Conservation (phyloP, 2,888 invertebrate genomes). For the Lapara coniferarum region DNA sequence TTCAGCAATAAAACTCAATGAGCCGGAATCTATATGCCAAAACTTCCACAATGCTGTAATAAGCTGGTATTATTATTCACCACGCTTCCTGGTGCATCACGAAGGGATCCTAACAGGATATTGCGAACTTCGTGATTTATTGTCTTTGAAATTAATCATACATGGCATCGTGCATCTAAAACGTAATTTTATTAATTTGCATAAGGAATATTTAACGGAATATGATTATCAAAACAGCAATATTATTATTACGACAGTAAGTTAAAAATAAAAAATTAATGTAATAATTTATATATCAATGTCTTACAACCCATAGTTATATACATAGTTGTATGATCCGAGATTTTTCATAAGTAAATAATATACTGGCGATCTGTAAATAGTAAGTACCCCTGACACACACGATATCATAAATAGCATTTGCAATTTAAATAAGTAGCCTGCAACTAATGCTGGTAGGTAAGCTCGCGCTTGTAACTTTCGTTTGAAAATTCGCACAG, state of each 20-base stretch:
- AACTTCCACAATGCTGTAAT: slow-evolving; percentile 73
- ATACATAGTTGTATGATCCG: too few relatives aligned
- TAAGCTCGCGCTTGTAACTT: slow-evolving; percentile 36
- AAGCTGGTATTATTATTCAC: slow-evolving; percentile 61
- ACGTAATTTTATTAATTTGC: not conserved
- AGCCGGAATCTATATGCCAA: slow-evolving; percentile 77
- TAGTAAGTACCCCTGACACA: not conserved
- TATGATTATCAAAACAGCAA: too few relatives aligned
- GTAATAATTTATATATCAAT: too few relatives aligned
- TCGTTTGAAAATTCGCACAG: slow-evolving; percentile 30
- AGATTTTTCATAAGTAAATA: not conserved
- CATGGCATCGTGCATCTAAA: not conserved
- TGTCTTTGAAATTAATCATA: not conserved
- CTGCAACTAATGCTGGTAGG: slow-evolving; percentile 41
- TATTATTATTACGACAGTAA: too few relatives aligned
- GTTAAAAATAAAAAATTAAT: too few relatives aligned
- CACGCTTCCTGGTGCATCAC: slow-evolving; percentile 49
- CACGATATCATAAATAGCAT: slow-evolving; percentile 36
- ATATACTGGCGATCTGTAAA: not conserved
- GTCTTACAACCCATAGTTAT: too few relatives aligned
- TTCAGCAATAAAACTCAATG: slow-evolving; percentile 77
- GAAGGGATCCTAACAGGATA: slow-evolving; percentile 44
- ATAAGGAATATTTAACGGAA: not conserved
- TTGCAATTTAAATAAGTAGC: slow-evolving; percentile 64
- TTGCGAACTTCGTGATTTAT: slow-evolving; percentile 8